These are phyloP conservation scores for Operophtera brumata DNA, from an alignment of 2,888 invertebrate genomes.

Conservation along the genomic window DNA sequence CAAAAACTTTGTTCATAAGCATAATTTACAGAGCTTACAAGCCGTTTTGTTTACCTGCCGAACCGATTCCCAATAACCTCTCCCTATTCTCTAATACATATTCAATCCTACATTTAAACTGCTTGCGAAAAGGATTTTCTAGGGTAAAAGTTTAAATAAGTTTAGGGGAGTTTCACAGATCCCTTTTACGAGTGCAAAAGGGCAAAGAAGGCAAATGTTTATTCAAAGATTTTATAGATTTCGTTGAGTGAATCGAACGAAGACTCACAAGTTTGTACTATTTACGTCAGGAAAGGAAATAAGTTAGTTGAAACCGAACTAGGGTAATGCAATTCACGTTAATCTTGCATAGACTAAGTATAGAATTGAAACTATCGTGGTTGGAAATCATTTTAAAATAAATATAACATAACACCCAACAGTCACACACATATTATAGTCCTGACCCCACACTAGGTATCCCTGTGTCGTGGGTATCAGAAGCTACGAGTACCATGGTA, in stretches of 20 bases:
- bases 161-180: constrained; percentile 74
- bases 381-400: too few relatives aligned
- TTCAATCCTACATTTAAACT: constrained; percentile 75
- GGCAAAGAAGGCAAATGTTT: constrained; percentile 77
- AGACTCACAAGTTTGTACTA: constrained; percentile 37
- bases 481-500: too few relatives aligned
- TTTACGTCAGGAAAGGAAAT: constrained; percentile 6
- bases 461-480: too few relatives aligned
- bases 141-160: constrained; percentile 79
- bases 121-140: constrained; percentile 75
- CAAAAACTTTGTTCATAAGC: constrained; percentile 27
- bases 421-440: too few relatives aligned
- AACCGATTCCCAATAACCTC: constrained; percentile 53
- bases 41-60: constrained; percentile 50
- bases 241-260: constrained; percentile 55
- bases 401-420: too few relatives aligned
- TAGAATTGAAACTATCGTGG: too few relatives aligned
- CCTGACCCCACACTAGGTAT: too few relatives aligned
- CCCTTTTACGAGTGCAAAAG: constrained; percentile 78
- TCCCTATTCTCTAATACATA: constrained; percentile 67
- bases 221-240: constrained; percentile 78
- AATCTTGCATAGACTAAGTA: too few relatives aligned
- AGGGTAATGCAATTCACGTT: not conserved
- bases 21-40: constrained; percentile 39
- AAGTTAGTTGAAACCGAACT: not conserved